phyloP scores from a whole-genome alignment of 30 jellyfish, hydroid and myxozoan species.

The Sanderia malayensis region DNA sequence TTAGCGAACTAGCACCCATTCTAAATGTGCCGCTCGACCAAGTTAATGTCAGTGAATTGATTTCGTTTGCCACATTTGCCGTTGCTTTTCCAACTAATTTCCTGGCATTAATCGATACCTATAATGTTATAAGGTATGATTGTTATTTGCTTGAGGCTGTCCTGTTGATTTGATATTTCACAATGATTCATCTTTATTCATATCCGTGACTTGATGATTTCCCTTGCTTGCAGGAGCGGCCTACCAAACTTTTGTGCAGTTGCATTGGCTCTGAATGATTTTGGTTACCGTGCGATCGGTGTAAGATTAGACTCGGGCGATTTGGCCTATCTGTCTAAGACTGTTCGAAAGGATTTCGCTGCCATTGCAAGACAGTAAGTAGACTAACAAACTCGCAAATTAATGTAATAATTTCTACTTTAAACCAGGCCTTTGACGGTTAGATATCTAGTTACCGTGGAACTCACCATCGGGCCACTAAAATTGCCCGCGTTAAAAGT shows the following conservation, averaged over 20 bases:
- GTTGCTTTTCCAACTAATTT: conserved; percentile 88
- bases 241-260: conserved; percentile 92
- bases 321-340: conserved; percentile 85
- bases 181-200: too few relatives aligned
- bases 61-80: conserved; percentile 90
- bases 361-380: conserved; percentile 70
- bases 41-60: conserved; percentile 74
- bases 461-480: too few relatives aligned
- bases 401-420: too few relatives aligned
- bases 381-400: too few relatives aligned
- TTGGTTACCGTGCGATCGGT: conserved; percentile 94
- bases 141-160: too few relatives aligned
- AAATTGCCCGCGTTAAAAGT: too few relatives aligned
- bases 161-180: too few relatives aligned
- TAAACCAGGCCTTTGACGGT: too few relatives aligned
- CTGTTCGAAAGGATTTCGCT: conserved; percentile 53
- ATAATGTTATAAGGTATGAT: conserved; percentile 83
- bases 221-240: conserved; percentile 88
- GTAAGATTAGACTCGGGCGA: conserved; percentile 97
- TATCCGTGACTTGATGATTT: too few relatives aligned
- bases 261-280: conserved; percentile 88
- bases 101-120: conserved; percentile 95
- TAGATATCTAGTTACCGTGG: too few relatives aligned
- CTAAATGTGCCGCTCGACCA: conserved; percentile 65
- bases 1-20: conserved; percentile 37